Conservation (phyloP, 2,113 vertebrate genomes). For the Cephalophus harveyi region DNA sequence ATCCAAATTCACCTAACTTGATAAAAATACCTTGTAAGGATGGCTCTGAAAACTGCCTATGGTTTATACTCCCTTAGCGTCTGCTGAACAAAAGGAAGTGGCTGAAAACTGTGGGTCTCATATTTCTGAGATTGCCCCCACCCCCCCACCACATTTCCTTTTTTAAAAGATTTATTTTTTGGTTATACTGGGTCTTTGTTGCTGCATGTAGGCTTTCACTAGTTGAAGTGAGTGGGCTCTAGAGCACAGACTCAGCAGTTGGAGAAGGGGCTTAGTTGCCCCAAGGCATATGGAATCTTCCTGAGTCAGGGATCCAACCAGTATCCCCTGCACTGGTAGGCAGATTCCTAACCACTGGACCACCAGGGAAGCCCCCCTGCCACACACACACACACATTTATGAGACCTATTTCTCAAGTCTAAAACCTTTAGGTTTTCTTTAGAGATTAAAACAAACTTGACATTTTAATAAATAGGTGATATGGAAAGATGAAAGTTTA, state of each 20-base stretch:
- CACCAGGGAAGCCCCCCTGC: not conserved
- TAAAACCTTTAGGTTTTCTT: not conserved
- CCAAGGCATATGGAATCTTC: not conserved
- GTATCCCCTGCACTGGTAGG: not conserved
- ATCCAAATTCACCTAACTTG: not conserved
- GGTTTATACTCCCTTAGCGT: not conserved
- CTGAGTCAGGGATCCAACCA: not conserved
- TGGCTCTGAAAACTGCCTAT: not conserved
- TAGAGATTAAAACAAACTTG: not conserved
- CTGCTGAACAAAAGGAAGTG: not conserved
- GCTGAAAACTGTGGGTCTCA: not conserved
- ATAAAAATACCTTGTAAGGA: not conserved
- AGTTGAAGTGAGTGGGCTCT: not conserved
- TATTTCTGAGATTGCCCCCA: not conserved
- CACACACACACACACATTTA: not conserved
- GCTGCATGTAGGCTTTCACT: not conserved
- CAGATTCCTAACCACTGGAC: not conserved
- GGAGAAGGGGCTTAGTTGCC: not conserved
- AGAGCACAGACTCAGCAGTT: not conserved
- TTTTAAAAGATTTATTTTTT: not conserved
- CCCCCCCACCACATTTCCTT: not conserved
- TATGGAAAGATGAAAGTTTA: not conserved
- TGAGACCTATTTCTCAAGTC: not conserved
- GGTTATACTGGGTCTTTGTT: not conserved
- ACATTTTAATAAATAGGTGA: constrained; percentile 6